These are phyloP conservation scores for Busseola fusca DNA, from an alignment of 2,888 invertebrate species.

Conservation along the genomic window DNA sequence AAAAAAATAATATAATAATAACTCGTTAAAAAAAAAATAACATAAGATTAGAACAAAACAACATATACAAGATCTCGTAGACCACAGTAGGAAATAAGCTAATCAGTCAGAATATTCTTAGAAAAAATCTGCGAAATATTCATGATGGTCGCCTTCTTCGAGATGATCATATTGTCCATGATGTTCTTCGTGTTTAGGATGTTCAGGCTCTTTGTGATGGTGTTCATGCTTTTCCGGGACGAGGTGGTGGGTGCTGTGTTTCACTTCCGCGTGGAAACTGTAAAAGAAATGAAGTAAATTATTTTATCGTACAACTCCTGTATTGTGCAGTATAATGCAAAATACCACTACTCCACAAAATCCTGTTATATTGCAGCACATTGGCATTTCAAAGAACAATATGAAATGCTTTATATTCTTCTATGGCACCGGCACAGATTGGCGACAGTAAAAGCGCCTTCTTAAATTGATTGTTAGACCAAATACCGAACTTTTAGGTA, in stretches of 20 bases:
- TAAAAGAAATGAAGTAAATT: neutral
- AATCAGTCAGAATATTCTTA: conserved; percentile 1
- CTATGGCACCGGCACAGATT: too few relatives aligned
- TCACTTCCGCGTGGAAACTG: conserved; percentile 57
- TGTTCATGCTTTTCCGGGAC: conserved; percentile 54
- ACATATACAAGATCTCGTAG: too few relatives aligned
- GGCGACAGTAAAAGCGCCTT: too few relatives aligned
- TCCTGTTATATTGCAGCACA: too few relatives aligned
- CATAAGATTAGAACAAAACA: conserved; percentile 8
- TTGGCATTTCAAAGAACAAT: too few relatives aligned
- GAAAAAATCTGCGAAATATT: conserved; percentile 33
- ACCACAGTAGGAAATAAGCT: neutral
- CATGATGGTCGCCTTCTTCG: conserved; percentile 16
- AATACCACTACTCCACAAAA: too few relatives aligned
- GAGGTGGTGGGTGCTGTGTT: conserved; percentile 55
- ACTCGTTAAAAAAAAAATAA: conserved; percentile 10
- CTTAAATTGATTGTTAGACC: too few relatives aligned
- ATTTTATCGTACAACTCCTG: neutral
- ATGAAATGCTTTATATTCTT: too few relatives aligned
- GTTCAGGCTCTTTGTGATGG: conserved; percentile 45
- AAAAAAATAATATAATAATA: conserved; percentile 19
- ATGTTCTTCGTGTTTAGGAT: conserved; percentile 24
- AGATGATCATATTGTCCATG: conserved; percentile 19
- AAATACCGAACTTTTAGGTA: too few relatives aligned
- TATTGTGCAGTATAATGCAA: neutral